A percentile compares a stretch with the other conserved stretches of the same genome.
These are phyloP conservation scores for Anthonomus grandis DNA, from an alignment of 1,140 invertebrate genomes.

Conservation along the genomic window DNA sequence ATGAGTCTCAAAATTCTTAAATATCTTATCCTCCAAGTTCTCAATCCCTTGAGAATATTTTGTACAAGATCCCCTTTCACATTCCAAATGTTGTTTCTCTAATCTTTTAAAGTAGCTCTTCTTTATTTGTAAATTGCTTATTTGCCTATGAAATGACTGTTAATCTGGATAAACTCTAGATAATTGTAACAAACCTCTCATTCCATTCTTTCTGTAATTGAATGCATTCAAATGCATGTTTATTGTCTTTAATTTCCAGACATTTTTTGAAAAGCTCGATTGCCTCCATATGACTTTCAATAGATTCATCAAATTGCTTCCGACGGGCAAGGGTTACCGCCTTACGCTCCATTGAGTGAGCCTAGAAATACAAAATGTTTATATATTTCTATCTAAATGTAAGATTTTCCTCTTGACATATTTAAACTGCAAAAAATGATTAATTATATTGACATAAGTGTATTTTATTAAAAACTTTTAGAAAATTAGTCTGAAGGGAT, in stretches of 20 bases:
- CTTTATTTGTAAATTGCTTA: slow-evolving; percentile 30
- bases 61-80: slow-evolving; percentile 4
- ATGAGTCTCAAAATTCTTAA: slow-evolving; percentile 33
- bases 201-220: slow-evolving; percentile 33
- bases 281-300: slow-evolving; percentile 33
- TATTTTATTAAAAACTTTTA: too few species aligned
- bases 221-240: slow-evolving; percentile 26
- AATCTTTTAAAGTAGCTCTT: slow-evolving; percentile 30
- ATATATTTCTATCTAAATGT: too few species aligned
- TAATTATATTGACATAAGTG: too few species aligned
- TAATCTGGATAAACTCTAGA: neutral
- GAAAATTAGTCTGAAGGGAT: too few species aligned
- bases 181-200: slow-evolving; percentile 20
- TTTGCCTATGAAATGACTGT: slow-evolving; percentile 22
- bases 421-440: too few species aligned
- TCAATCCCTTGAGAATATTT: slow-evolving; percentile 24
- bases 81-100: slow-evolving; percentile 19
- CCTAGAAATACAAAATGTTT: too few species aligned
- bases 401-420: too few species aligned
- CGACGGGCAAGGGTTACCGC: slow-evolving; percentile 28
- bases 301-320: slow-evolving; percentile 35
- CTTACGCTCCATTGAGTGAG: slow-evolving; percentile 31
- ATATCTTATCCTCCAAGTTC: slow-evolving; percentile 32
- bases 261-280: slow-evolving; percentile 25
- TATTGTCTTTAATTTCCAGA: slow-evolving; percentile 14